Evolutionary conservation across 2,797 vertebrate species (phyloP).

Genomic region (Centroberyx gerrardi): DNA sequence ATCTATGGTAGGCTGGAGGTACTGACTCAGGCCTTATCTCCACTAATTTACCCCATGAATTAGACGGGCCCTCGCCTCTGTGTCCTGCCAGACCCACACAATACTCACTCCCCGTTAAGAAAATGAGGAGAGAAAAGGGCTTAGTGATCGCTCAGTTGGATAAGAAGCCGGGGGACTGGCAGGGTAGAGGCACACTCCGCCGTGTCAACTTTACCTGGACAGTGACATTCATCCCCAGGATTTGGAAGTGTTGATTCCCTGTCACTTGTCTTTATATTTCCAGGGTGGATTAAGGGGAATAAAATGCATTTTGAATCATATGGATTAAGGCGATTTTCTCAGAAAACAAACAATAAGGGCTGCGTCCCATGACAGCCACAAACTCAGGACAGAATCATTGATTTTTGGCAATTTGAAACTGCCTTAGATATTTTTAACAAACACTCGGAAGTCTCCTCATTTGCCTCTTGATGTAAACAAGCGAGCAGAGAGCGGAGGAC

Average conservation of each 20-base stretch:
- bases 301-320: slow-evolving; percentile 70
- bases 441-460: neutral
- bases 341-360: slow-evolving; percentile 62
- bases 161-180: slow-evolving; percentile 61
- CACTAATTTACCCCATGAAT: slow-evolving; percentile 86
- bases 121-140: slow-evolving; percentile 75
- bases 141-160: slow-evolving; percentile 69
- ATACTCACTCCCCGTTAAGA: slow-evolving; percentile 68
- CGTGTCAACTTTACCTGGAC: slow-evolving; percentile 68
- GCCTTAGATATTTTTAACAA: slow-evolving; percentile 31
- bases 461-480: too few relatives aligned
- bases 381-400: slow-evolving; percentile 38
- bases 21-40: slow-evolving; percentile 85
- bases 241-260: slow-evolving; percentile 69
- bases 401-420: slow-evolving; percentile 42
- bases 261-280: slow-evolving; percentile 71
- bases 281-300: slow-evolving; percentile 72
- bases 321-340: slow-evolving; percentile 68
- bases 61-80: slow-evolving; percentile 71
- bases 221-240: slow-evolving; percentile 50
- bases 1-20: slow-evolving; percentile 84
- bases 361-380: slow-evolving; percentile 35
- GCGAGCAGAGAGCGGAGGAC: neutral
- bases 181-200: slow-evolving; percentile 43
- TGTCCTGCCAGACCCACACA: slow-evolving; percentile 78